Evolutionary conservation across 1,140 invertebrate species (phyloP).

Genomic region (Amphibalanus amphitrite): DNA sequence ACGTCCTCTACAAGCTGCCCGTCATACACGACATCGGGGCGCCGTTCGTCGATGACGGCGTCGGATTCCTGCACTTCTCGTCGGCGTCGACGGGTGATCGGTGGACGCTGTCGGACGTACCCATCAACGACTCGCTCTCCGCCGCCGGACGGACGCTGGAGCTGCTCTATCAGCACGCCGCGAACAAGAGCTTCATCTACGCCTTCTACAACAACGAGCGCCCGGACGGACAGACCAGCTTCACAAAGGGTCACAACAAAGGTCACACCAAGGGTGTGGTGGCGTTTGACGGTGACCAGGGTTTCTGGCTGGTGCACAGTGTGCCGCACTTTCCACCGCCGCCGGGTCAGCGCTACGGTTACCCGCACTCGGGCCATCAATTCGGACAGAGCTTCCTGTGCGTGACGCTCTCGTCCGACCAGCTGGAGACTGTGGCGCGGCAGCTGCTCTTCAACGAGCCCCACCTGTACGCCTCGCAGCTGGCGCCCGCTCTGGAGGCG

Average conservation of each 20-base stretch:
- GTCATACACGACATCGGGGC: conserved; percentile 36
- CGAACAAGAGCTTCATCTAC: conserved; percentile 24
- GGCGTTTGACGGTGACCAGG: too few relatives aligned
- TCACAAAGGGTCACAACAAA: too few relatives aligned
- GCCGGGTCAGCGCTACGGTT: conserved; percentile 40
- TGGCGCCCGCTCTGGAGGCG: conserved; percentile 26
- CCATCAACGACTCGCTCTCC: conserved; percentile 46
- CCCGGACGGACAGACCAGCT: conserved; percentile 34
- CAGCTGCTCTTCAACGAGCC: too few relatives aligned
- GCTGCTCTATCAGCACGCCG: conserved; percentile 37
- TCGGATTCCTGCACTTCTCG: too few relatives aligned
- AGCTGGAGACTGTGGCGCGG: too few relatives aligned
- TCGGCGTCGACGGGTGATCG: conserved; percentile 27
- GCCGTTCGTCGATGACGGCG: too few relatives aligned
- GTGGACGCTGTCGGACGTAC: conserved; percentile 48
- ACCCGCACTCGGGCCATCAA: conserved; percentile 46
- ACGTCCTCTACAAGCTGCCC: conserved; percentile 72
- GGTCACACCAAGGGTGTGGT: conserved; percentile 77
- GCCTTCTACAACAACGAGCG: conserved; percentile 70
- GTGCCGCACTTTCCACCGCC: conserved; percentile 60
- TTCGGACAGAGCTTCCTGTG: conserved; percentile 78
- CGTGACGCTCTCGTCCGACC: too few relatives aligned
- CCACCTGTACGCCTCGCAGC: too few relatives aligned
- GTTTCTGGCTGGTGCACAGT: conserved; percentile 82
- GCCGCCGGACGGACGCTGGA: conserved; percentile 51